phyloP scores from a whole-genome alignment of 1,140 invertebrate species.

The Zophobas morio region DNA sequence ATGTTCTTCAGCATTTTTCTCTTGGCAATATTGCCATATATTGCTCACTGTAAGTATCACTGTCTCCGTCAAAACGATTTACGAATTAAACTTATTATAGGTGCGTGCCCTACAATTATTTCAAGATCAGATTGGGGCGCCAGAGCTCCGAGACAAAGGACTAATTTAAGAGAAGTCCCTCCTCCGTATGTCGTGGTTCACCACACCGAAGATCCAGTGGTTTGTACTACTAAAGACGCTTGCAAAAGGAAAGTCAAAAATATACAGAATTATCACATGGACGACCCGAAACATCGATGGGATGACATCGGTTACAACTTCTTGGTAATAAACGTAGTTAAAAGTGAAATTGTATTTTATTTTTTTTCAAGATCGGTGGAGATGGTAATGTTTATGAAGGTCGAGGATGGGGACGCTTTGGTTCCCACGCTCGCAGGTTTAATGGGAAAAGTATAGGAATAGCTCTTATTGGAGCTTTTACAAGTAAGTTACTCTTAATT shows the following conservation, averaged over 20 bases:
- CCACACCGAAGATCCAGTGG: constrained; percentile 54
- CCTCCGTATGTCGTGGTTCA: constrained; percentile 58
- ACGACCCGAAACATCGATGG: constrained; percentile 67
- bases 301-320: constrained; percentile 76
- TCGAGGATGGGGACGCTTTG: constrained; percentile 78
- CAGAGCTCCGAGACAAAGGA: neutral
- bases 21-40: neutral
- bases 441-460: constrained; percentile 78
- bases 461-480: constrained; percentile 74
- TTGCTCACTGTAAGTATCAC: neutral
- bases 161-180: constrained; percentile 30
- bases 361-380: constrained; percentile 67
- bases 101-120: constrained; percentile 54
- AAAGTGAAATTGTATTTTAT: constrained; percentile 4
- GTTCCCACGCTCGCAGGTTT: constrained; percentile 77
- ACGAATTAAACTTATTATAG: constrained; percentile 16
- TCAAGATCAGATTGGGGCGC: constrained; percentile 56
- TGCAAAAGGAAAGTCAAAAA: constrained; percentile 68
- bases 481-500: constrained; percentile 56
- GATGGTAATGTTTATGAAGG: constrained; percentile 77
- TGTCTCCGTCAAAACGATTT: neutral
- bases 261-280: constrained; percentile 75
- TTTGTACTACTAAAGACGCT: constrained; percentile 65
- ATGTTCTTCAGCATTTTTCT: neutral
- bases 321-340: constrained; percentile 68